Conservation (phyloP, 1,140 invertebrate genomes). For the Cydia amplana region DNA sequence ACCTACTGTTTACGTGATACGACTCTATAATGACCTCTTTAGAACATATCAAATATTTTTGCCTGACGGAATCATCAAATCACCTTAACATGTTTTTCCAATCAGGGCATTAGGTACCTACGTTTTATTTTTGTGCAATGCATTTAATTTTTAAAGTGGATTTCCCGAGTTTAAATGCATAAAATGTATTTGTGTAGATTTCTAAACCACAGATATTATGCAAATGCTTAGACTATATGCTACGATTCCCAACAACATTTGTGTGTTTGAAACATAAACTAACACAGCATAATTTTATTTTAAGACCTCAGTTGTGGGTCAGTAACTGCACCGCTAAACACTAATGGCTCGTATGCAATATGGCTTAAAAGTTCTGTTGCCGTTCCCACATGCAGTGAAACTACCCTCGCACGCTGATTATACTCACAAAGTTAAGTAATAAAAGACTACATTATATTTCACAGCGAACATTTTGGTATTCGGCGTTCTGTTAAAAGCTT, state of each 20-base stretch:
- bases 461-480: constrained; percentile 8
- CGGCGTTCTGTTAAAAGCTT: constrained; percentile 17
- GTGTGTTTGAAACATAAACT: no score
- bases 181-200: no score
- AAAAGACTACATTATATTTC: constrained; percentile 27
- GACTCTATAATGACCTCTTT: not conserved
- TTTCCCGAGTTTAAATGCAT: no score
- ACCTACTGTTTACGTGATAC: constrained; percentile 12
- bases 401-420: not conserved
- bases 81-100: not conserved
- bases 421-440: constrained; percentile 18
- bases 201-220: no score
- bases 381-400: not conserved
- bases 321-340: not conserved
- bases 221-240: no score
- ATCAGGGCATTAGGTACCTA: not conserved
- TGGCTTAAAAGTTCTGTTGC: constrained; percentile 12
- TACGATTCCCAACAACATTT: no score
- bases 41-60: constrained; percentile 3
- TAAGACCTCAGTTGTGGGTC: no score
- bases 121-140: not conserved
- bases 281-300: no score
- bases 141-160: no score
- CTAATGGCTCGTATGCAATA: constrained; percentile 16
- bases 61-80: not conserved